phyloP scores from a whole-genome alignment of 2,113 vertebrate species.

The Petaurus breviceps region DNA sequence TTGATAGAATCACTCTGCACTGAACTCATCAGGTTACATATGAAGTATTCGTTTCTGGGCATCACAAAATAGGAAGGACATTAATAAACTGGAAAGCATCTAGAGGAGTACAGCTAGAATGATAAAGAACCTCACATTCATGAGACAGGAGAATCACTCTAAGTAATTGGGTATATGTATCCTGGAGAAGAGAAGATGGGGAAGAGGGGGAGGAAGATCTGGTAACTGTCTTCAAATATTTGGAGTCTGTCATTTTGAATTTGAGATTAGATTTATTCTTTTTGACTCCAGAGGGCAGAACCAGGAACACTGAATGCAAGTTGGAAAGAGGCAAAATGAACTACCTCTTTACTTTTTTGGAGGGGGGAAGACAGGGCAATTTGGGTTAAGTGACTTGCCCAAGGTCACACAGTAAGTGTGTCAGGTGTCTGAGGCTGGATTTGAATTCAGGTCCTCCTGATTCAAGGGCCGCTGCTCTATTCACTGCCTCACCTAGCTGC shows the following conservation, averaged over 20 bases:
- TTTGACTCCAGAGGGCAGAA: neutral
- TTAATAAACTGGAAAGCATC: neutral
- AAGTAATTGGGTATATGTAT: neutral
- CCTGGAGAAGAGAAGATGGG: neutral
- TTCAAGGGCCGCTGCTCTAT: too few species aligned
- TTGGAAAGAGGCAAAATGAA: neutral
- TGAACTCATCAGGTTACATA: neutral
- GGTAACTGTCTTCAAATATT: neutral
- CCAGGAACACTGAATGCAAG: neutral
- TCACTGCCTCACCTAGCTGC: too few species aligned
- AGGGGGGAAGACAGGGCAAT: too few species aligned
- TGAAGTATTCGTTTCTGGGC: neutral
- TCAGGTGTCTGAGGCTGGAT: too few species aligned
- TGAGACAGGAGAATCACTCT: neutral
- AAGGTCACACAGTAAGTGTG: too few species aligned
- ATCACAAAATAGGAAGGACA: neutral
- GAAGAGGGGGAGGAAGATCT: neutral
- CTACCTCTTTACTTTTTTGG: neutral
- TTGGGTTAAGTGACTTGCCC: too few species aligned
- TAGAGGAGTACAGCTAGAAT: neutral
- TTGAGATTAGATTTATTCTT: neutral
- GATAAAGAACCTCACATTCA: neutral
- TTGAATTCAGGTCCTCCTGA: too few species aligned
- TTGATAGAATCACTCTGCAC: neutral
- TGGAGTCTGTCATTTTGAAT: neutral